Percentiles rank a stretch among this genome's conserved stretches.
Conservation (phyloP, 2,888 invertebrate species). For the Dascillus cervinus region DNA sequence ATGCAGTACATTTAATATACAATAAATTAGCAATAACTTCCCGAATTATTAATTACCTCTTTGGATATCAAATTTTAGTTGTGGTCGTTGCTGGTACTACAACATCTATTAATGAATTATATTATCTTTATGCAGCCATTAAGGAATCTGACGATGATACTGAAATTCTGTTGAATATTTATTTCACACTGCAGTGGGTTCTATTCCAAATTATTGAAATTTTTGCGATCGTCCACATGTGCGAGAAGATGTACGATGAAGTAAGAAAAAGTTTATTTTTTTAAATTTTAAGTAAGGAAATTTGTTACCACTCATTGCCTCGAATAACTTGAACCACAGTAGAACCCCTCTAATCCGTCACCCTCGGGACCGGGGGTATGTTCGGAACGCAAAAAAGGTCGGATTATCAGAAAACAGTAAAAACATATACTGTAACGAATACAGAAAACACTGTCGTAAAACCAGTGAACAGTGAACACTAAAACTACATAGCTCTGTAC, state of each 20-base stretch:
- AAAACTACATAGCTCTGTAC: too few species aligned
- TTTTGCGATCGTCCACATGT: slow-evolving; percentile 11
- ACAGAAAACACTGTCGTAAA: too few species aligned
- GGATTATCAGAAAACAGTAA: neutral
- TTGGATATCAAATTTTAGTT: slow-evolving; percentile 17
- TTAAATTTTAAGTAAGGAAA: too few species aligned
- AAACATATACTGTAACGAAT: neutral
- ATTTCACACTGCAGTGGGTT: slow-evolving; percentile 19
- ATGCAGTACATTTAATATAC: slow-evolving; percentile 15
- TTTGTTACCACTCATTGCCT: too few species aligned
- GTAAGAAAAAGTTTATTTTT: slow-evolving; percentile 7
- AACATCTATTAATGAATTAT: slow-evolving; percentile 17
- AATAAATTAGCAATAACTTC: slow-evolving; percentile 16
- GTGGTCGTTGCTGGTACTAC: slow-evolving; percentile 15
- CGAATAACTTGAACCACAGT: too few species aligned
- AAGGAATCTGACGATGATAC: slow-evolving; percentile 2
- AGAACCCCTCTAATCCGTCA: neutral
- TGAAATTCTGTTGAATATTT: slow-evolving; percentile 8
- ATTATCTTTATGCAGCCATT: slow-evolving; percentile 12
- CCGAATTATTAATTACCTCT: slow-evolving; percentile 12
- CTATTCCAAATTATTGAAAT: slow-evolving; percentile 17
- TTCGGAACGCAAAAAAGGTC: neutral
- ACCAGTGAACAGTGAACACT: too few species aligned
- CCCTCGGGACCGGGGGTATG: neutral
- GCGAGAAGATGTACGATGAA: slow-evolving; percentile 8